Base-by-base conservation (phyloP, 2,113 vertebrate genomes). In the Antidorcas marsupialis region DNA sequence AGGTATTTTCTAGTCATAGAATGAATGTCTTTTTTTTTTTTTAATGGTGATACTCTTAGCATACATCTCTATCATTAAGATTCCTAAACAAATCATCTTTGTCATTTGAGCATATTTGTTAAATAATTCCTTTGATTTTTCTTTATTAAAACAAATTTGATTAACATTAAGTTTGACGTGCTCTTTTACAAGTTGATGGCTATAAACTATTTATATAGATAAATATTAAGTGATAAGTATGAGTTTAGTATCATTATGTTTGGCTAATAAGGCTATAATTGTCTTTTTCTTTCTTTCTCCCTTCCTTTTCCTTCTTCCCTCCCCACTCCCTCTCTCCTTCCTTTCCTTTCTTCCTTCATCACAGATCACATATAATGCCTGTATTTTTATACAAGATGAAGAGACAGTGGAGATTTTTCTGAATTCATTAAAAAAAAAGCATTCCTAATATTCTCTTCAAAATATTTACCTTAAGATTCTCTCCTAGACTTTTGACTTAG, bases 121-220 rank as follows among this genome's bases (percentile, higher is more conserved):
- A 95, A 96, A 62, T 90, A 85, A 93, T 96, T 95, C 19, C 33
- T 96, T 93, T 93, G 79, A 25, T 83, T 79, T 96, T 96, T 84
- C 79, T 95, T 86, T 83, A 94, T 59, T 97, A 96, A 98, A 97
- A 94, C 14, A 97, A 95, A 28, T 89, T 97, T 97, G 84, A 97
- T 67, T 95, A 97, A 94, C 81, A 91, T 87, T 96, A 94, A 96
- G 71, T 95, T 98, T 67, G 84, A 87, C 30, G 82, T 98, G 30
- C 81, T 96, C 30, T 43, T 97, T 97, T 98, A 15, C 76, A 95
- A 95, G 78, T 85, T 97, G 64, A 94, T 97, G 62, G n/a, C 57
- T 98, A 3, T 87, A 96, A 93, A 96, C 47, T 96, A 95, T 95
- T 64, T 95, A 92, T 53, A 76, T 91, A 71, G 55, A 86, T 96